A percentile compares a stretch with the other conserved stretches of the same genome.
These are phyloP conservation scores for Hypomecis atomaria DNA, from an alignment of 2,888 invertebrate genomes.

Conservation along the genomic window DNA sequence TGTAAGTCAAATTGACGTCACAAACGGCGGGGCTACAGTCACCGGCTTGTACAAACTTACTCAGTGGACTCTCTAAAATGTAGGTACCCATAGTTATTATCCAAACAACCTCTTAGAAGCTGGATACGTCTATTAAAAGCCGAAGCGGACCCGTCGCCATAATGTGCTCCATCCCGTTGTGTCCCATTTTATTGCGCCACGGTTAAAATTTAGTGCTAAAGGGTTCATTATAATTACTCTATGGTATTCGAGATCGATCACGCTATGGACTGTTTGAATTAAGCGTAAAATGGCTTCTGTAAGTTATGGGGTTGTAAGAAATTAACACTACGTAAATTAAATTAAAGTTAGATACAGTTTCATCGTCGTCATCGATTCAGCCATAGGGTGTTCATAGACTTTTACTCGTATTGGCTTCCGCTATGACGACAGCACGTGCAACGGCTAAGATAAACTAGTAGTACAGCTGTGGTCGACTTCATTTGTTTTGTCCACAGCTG, in stretches of 20 bases:
- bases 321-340: slow-evolving; percentile 16
- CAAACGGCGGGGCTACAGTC: too few relatives aligned
- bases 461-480: too few relatives aligned
- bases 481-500: too few relatives aligned
- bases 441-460: too few relatives aligned
- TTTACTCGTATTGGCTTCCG: too few relatives aligned
- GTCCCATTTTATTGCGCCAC: slow-evolving; percentile 61
- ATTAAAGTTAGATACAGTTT: too few relatives aligned
- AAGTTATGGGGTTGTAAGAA: slow-evolving; percentile 43
- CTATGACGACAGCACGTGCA: too few relatives aligned
- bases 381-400: too few relatives aligned
- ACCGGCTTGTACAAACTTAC: too few relatives aligned
- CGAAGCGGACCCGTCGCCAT: slow-evolving; percentile 42
- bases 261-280: slow-evolving; percentile 54
- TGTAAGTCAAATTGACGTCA: too few relatives aligned
- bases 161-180: slow-evolving; percentile 43
- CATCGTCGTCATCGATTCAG: too few relatives aligned
- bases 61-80: neutral
- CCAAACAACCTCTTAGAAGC: slow-evolving; percentile 18
- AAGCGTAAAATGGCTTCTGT: slow-evolving; percentile 49
- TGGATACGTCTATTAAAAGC: slow-evolving; percentile 31
- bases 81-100: slow-evolving; percentile 14
- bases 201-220: slow-evolving; percentile 62
- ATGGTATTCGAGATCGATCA: slow-evolving; percentile 62
- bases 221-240: slow-evolving; percentile 65